These are phyloP conservation scores for Halocynthia aurantium DNA, from an alignment of 23 tunicate species.

Conservation along the genomic window DNA sequence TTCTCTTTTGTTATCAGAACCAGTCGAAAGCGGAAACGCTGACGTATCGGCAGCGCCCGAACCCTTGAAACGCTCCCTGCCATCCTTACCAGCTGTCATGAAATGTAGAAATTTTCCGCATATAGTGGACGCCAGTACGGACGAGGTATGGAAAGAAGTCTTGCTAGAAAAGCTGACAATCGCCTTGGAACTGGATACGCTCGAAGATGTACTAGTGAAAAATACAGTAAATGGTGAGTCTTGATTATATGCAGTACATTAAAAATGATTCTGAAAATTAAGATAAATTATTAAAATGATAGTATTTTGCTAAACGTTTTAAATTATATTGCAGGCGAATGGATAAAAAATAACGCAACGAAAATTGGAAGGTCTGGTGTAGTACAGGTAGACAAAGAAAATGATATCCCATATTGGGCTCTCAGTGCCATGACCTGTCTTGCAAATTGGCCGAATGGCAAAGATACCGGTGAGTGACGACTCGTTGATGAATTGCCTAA, in stretches of 20 bases:
- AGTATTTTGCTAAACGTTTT: neutral
- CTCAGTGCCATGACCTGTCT: constrained; percentile 69
- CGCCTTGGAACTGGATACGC: constrained; percentile 28
- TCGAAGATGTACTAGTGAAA: constrained; percentile 25
- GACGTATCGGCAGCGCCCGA: constrained; percentile 3
- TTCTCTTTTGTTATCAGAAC: neutral
- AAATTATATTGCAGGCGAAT: constrained; percentile 23
- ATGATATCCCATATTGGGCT: constrained; percentile 68
- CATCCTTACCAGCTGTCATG: constrained; percentile 33
- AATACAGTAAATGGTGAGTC: constrained; percentile 36
- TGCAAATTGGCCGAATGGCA: constrained; percentile 69
- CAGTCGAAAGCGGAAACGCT: neutral
- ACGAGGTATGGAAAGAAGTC: constrained; percentile 37
- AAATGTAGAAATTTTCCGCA: constrained; percentile 30
- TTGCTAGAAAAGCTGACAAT: constrained; percentile 15
- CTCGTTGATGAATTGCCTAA: neutral
- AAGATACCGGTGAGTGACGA: constrained; percentile 33
- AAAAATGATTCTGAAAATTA: no score
- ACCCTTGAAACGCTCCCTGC: constrained; percentile 19
- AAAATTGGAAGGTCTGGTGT: constrained; percentile 61
- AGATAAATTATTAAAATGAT: neutral
- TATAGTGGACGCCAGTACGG: constrained; percentile 27
- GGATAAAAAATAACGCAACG: constrained; percentile 40
- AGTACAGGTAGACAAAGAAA: constrained; percentile 45
- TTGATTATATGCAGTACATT: neutral